Percentiles rank a stretch among this genome's conserved stretches.
Evolutionary conservation across 2,888 invertebrate genomes (phyloP).

Genomic region (Allophyes oxyacanthae): DNA sequence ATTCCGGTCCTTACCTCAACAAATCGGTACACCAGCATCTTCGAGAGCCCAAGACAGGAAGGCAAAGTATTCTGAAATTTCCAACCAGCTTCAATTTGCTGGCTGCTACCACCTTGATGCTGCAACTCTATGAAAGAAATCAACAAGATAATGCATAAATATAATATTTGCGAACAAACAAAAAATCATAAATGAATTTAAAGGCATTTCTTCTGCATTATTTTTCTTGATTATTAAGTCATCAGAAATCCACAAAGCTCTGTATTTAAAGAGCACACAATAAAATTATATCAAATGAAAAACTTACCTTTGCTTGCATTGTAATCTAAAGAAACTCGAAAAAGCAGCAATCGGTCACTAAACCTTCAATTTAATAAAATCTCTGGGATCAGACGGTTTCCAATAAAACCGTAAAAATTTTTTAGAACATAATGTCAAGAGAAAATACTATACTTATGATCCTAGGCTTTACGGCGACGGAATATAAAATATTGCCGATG

Average conservation of each 20-base stretch:
- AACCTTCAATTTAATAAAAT: neutral
- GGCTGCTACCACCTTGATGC: conserved; percentile 2
- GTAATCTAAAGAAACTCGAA: neutral
- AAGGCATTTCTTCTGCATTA: neutral
- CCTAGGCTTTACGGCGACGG: neutral
- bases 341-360: neutral
- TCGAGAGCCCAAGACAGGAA: neutral
- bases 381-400: neutral
- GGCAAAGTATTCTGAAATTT: conserved; percentile 22
- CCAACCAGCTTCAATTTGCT: conserved; percentile 1
- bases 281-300: neutral
- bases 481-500: too few species aligned
- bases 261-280: too few species aligned
- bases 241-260: neutral
- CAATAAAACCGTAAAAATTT: neutral
- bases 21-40: conserved; percentile 1
- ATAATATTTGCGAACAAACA: neutral
- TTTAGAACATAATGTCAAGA: neutral
- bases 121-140: conserved; percentile 27
- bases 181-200: conserved; percentile 5
- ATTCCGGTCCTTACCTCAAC: conserved; percentile 21
- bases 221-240: neutral
- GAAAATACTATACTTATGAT: too few species aligned
- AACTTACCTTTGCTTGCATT: conserved; percentile 28
- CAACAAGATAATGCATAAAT: conserved; percentile 22